These are phyloP conservation scores for Brachionus angularis DNA, from an alignment of 1,140 invertebrate species.

Conservation along the genomic window DNA sequence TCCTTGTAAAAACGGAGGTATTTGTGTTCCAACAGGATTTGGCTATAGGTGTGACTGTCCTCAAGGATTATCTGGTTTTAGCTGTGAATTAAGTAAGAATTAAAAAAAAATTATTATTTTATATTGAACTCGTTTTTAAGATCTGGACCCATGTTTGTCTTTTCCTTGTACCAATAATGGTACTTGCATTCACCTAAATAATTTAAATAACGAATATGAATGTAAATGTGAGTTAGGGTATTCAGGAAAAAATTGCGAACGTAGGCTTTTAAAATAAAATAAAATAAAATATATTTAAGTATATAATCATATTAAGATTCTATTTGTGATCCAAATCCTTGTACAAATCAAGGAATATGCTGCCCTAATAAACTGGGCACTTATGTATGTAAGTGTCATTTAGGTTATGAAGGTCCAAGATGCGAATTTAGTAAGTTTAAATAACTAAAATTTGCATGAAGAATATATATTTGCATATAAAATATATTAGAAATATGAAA, in stretches of 20 bases:
- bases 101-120: background rate
- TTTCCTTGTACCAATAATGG: slow-evolving; percentile 41
- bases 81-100: slow-evolving; percentile 37
- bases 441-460: too few species aligned
- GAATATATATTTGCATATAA: too few species aligned
- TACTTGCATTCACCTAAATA: slow-evolving; percentile 24
- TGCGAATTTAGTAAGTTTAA: slow-evolving; percentile 36
- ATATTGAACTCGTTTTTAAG: background rate
- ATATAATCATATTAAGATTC: background rate
- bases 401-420: slow-evolving; percentile 14
- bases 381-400: background rate
- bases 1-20: slow-evolving; percentile 47
- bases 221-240: slow-evolving; percentile 49
- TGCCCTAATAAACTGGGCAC: background rate
- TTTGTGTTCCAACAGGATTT: slow-evolving; percentile 44
- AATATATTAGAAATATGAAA: too few species aligned
- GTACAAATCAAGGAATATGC: background rate
- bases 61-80: background rate
- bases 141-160: background rate
- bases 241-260: slow-evolving; percentile 46
- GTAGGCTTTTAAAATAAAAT: background rate
- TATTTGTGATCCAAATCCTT: slow-evolving; percentile 1
- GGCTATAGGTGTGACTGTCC: slow-evolving; percentile 43
- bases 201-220: slow-evolving; percentile 46
- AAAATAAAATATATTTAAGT: too few species aligned